Base-by-base conservation (phyloP, 2,888 invertebrate species). In the Steinernema hermaphroditum region DNA sequence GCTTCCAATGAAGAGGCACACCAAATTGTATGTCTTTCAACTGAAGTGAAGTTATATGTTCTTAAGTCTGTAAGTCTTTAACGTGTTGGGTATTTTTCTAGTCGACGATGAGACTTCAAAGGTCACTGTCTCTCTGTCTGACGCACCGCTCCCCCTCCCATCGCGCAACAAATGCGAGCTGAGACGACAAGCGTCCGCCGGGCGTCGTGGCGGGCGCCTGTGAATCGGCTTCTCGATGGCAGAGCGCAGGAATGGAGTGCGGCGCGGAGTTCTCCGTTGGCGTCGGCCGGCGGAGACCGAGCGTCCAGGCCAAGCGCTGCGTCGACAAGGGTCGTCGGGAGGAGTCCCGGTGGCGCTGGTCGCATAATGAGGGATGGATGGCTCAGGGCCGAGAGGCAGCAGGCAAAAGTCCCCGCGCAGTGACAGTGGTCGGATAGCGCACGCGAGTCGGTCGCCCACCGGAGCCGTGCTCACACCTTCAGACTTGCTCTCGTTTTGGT, bases 331-430 rank as follows among this genome's bases (percentile, higher is more conserved):
- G 70, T 50, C 75, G 68, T 69, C 70, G 70, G 72, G 71, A 78
- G 78, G 76, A 80, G 71, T 79, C 72, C 46, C 68, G 69, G 62
- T 37, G 73, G 75, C 75, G 76, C 79, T 76, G 78, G 80, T 79
- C 75, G 80, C 72, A 77, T 76, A 82, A 82, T 80, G 81, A 81
- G 80, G 71, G 76, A 78, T 76, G 78, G 73, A 80, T 70, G 82
- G 81, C 80, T 81, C 80, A 81, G 82, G 81, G 78, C 82, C 80
- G 80, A 77, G 79, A 81, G 81, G 82, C 78, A 82, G 81, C 81
- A 82, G 80, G 80, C 80, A 79, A 78, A 82, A 83, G 76, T 78
- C 75, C 75, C 80, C 80, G 81, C 81, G 80, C 78, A 79, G 80
- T 78, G 79, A 74, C 81, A 81, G 80, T 82, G 81, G 62, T 32